Evolutionary conservation across 2,888 invertebrate species (phyloP).

Genomic region (Hirudinaria manillensis): DNA sequence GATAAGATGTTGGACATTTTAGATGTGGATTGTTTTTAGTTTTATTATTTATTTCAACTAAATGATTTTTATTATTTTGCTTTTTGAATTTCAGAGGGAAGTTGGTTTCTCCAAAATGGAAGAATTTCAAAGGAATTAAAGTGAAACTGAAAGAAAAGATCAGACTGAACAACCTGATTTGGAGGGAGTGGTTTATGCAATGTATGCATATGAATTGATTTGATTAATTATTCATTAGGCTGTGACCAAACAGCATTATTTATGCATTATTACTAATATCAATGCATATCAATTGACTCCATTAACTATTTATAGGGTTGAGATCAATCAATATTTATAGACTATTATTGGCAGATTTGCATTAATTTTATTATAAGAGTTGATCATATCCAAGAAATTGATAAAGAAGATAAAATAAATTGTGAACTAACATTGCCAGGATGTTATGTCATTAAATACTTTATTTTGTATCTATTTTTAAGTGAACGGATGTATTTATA

Average conservation of each 20-base stretch:
- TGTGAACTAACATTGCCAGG: too few relatives aligned
- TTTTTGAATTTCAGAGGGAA: slow-evolving; percentile 70
- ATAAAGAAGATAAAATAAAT: too few relatives aligned
- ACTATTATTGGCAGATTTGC: too few relatives aligned
- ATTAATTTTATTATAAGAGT: too few relatives aligned
- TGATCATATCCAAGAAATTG: too few relatives aligned
- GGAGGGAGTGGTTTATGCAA: slow-evolving; percentile 99
- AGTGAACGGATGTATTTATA: too few relatives aligned
- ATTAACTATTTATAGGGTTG: slow-evolving; percentile 40
- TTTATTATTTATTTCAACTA: not conserved
- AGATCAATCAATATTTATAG: too few relatives aligned
- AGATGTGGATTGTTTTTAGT: not conserved
- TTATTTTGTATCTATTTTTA: too few relatives aligned
- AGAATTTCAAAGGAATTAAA: slow-evolving; percentile 95
- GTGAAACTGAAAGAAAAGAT: slow-evolving; percentile 97
- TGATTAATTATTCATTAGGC: slow-evolving; percentile 40
- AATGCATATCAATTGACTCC: slow-evolving; percentile 33
- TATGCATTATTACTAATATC: slow-evolving; percentile 7
- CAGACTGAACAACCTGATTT: slow-evolving; percentile 96
- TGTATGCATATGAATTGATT: slow-evolving; percentile 55
- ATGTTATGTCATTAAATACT: too few relatives aligned
- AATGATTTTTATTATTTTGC: not conserved
- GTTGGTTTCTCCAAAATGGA: slow-evolving; percentile 99
- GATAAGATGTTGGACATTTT: not conserved
- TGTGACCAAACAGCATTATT: not conserved